phyloP scores from a whole-genome alignment of 2,888 invertebrate species.

The Cephus pygmeus region DNA sequence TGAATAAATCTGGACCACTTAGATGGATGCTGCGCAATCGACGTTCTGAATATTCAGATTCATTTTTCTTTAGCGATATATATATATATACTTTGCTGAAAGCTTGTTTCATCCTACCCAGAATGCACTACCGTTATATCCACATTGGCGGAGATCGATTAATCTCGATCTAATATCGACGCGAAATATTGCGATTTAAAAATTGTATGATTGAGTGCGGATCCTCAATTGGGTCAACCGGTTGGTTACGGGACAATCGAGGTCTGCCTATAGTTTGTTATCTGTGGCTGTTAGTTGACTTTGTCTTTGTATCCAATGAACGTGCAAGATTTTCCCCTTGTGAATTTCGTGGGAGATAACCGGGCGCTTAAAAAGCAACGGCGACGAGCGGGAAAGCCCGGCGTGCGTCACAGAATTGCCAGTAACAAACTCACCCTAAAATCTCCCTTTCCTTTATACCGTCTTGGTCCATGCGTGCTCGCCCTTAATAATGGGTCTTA shows the following conservation, averaged over 20 bases:
- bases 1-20: not conserved
- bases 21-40: not conserved
- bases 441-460: not conserved
- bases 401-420: not conserved
- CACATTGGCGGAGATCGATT: not conserved
- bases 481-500: constrained; percentile 22
- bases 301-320: no score
- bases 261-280: not conserved
- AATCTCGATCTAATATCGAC: not conserved
- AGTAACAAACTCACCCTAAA: not conserved
- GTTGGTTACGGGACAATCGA: not conserved
- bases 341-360: not conserved
- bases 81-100: not conserved
- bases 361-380: not conserved
- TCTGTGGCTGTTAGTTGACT: not conserved
- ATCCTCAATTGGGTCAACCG: not conserved
- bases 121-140: not conserved
- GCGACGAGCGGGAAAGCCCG: not conserved
- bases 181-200: not conserved
- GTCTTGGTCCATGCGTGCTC: constrained; percentile 11
- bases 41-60: not conserved
- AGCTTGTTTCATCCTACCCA: not conserved
- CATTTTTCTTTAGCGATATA: not conserved
- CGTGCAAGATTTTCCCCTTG: not conserved
- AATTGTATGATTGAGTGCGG: not conserved